Conservation (phyloP, 2,888 invertebrate species). For the Catocala nupta region DNA sequence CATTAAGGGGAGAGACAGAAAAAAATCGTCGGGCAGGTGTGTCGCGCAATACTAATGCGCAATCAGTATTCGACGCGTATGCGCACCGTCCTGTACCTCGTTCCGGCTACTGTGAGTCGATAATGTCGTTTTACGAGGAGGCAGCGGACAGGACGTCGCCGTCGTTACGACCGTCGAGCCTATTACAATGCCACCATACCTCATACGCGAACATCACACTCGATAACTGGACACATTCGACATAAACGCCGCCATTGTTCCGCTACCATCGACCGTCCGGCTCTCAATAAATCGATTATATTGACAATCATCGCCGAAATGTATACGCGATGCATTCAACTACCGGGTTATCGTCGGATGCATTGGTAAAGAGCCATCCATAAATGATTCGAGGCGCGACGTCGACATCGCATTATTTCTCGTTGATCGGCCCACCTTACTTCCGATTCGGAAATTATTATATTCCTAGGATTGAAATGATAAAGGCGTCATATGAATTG, state of each 20-base stretch:
- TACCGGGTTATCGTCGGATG: constrained; percentile 37
- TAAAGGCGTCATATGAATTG: constrained; percentile 72
- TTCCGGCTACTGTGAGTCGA: constrained; percentile 87
- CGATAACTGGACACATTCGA: constrained; percentile 63
- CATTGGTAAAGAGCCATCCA: constrained; percentile 68
- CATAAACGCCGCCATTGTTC: constrained; percentile 67
- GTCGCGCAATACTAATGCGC: constrained; percentile 85
- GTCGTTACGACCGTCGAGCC: constrained; percentile 85
- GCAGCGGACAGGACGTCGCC: constrained; percentile 86
- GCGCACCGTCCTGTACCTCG: constrained; percentile 86
- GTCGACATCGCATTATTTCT: constrained; percentile 83
- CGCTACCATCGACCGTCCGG: constrained; percentile 73
- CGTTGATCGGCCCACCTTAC: constrained; percentile 82
- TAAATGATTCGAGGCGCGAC: constrained; percentile 84
- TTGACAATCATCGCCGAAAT: constrained; percentile 67
- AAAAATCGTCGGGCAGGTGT: constrained; percentile 85
- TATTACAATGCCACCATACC: constrained; percentile 84
- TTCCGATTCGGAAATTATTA: constrained; percentile 87
- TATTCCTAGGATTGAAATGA: constrained; percentile 79
- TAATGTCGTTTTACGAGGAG: constrained; percentile 87
- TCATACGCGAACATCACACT: constrained; percentile 75
- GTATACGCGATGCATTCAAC: constrained; percentile 54
- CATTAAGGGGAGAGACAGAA: constrained; percentile 84
- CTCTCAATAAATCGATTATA: constrained; percentile 58
- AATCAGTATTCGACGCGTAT: constrained; percentile 84